Evolutionary conservation across 2,888 invertebrate genomes (phyloP).

Genomic region (Lithosia quadra): DNA sequence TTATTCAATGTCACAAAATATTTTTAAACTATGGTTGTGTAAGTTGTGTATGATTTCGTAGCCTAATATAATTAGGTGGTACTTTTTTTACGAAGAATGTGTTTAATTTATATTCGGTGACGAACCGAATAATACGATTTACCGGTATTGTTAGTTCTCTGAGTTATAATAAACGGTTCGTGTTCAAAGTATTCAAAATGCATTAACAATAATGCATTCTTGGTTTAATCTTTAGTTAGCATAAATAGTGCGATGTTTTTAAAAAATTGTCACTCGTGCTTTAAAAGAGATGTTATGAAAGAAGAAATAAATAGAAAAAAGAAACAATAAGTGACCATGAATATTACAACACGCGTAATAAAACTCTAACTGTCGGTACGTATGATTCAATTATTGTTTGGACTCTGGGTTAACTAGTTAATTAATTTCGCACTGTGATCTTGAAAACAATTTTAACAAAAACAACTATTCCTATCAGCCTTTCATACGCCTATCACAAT

Average conservation of each 20-base stretch:
- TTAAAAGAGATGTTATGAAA: neutral
- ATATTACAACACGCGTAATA: neutral
- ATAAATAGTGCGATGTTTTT: slow-evolving; percentile 1
- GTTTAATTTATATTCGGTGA: neutral
- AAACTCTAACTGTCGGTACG: neutral
- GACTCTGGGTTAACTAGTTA: neutral
- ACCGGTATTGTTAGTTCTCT: neutral
- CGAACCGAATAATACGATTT: neutral
- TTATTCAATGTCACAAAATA: neutral
- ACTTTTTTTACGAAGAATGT: slow-evolving; percentile 3
- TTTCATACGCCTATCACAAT: neutral
- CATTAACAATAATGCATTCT: neutral
- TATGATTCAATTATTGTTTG: neutral
- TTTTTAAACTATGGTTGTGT: neutral
- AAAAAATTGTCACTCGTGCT: neutral
- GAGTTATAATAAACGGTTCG: neutral
- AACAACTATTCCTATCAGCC: neutral
- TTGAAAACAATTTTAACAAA: neutral
- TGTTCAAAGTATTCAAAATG: neutral
- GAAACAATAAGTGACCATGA: neutral
- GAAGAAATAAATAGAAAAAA: neutral
- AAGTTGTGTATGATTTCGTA: neutral
- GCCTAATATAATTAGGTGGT: neutral
- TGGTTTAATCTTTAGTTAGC: neutral
- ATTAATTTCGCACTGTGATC: neutral